Evolutionary conservation across 1,140 invertebrate species (phyloP).

Genomic region (Zaprionus taronus): DNA sequence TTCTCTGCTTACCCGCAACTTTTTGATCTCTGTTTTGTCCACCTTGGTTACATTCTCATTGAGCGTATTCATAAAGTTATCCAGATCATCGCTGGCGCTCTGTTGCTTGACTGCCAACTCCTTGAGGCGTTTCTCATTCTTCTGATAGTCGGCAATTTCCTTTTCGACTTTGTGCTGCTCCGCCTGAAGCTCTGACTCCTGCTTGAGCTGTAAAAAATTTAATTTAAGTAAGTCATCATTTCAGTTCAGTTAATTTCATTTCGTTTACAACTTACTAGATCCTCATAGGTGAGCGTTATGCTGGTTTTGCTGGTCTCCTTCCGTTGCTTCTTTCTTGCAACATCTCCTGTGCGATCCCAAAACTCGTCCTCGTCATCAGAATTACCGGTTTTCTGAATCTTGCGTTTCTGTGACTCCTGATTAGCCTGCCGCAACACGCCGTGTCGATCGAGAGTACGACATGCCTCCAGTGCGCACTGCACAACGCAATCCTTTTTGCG

Average conservation of each 20-base stretch:
- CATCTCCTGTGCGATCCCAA: slow-evolving; percentile 96
- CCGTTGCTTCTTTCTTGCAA: slow-evolving; percentile 93
- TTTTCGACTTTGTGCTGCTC: slow-evolving; percentile 87
- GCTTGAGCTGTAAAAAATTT: slow-evolving; percentile 86
- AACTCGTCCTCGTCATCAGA: slow-evolving; percentile 98
- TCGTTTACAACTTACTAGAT: slow-evolving; percentile 87
- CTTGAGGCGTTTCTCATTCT: slow-evolving; percentile 63
- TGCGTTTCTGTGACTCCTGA: slow-evolving; percentile 88
- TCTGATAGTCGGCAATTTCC: slow-evolving; percentile 86
- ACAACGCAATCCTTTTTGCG: slow-evolving; percentile 98
- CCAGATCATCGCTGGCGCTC: slow-evolving; percentile 86
- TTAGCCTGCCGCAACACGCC: slow-evolving; percentile 91
- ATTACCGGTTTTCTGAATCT: slow-evolving; percentile 86
- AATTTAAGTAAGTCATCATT: slow-evolving; percentile 9
- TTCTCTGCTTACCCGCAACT: slow-evolving; percentile 84
- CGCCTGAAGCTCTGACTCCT: slow-evolving; percentile 87
- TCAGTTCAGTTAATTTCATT: not conserved
- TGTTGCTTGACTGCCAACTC: slow-evolving; percentile 85
- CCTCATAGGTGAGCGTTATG: slow-evolving; percentile 89
- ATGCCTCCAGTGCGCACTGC: slow-evolving; percentile 97
- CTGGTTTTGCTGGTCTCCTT: slow-evolving; percentile 87
- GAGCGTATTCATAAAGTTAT: slow-evolving; percentile 90
- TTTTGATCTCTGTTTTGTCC: slow-evolving; percentile 85
- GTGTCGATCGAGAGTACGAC: slow-evolving; percentile 93
- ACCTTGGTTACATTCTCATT: slow-evolving; percentile 69